These are phyloP conservation scores for Oryzias curvinotus DNA, from an alignment of 2,113 vertebrate species.

Conservation along the genomic window DNA sequence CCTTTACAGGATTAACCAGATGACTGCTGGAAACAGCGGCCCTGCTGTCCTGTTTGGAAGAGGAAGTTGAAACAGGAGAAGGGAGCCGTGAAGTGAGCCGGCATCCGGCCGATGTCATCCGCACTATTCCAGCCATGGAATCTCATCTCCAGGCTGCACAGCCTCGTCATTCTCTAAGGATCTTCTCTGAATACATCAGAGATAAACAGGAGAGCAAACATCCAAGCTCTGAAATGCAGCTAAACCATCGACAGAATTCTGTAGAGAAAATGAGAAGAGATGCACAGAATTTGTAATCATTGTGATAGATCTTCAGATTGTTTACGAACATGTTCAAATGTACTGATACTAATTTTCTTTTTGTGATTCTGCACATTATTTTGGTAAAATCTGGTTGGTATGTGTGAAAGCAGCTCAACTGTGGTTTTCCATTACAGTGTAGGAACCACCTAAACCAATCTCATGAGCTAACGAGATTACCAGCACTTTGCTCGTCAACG, in stretches of 20 bases:
- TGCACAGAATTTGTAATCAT: too few species aligned
- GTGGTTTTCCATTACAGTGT: conserved; percentile 9
- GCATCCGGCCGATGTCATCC: conserved; percentile 59
- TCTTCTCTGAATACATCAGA: conserved; percentile 4
- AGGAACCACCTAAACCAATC: background rate
- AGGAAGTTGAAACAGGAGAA: conserved; percentile 61
- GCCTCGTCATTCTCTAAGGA: background rate
- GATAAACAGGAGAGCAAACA: conserved; percentile 5
- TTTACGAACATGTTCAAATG: too few species aligned
- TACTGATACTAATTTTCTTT: too few species aligned
- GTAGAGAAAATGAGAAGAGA: too few species aligned
- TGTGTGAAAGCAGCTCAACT: background rate
- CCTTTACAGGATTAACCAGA: conserved; percentile 29
- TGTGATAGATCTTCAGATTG: too few species aligned
- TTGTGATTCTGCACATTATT: too few species aligned
- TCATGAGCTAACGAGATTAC: conserved; percentile 35
- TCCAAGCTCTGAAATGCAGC: background rate
- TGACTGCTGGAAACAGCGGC: conserved; percentile 53
- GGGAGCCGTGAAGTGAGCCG: conserved; percentile 39
- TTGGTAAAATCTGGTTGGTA: too few species aligned
- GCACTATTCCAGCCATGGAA: conserved; percentile 45
- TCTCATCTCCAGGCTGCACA: conserved; percentile 13
- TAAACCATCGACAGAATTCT: too few species aligned
- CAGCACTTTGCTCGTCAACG: conserved; percentile 23
- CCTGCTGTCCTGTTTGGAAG: conserved; percentile 21